Base-by-base conservation (phyloP, 2,888 invertebrate genomes). In the Heteromyza rotundicornis region DNA sequence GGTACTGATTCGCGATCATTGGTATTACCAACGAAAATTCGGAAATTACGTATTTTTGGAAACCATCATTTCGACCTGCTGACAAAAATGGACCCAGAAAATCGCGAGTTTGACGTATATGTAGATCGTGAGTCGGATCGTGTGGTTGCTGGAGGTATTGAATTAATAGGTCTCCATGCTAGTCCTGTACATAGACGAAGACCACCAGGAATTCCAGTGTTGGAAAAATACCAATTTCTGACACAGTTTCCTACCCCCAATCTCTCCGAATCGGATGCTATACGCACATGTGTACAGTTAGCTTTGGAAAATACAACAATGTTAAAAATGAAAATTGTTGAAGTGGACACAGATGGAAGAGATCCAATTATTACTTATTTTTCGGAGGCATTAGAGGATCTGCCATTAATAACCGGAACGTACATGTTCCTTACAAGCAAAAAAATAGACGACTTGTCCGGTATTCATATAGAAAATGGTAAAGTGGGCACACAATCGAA, bases 151-250 rank as follows among this genome's bases (percentile, higher is more conserved):
- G 93, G 92, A 51, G 92, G 92, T 62, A 89, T 94, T 1, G 90
- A 92, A 82, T 84, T 95, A 5, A 86, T 89, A 57, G 94, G 93
- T 2, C 84, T 95, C 0, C 88, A 90, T 68, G 92, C 92, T 0
- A 91, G 89, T 60, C 87, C 90, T 0, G 92, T 95, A 44, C 87
- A 91, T 0, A 86, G 89, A 68, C 87, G 87, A 51, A 84, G 88
- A 64, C 88, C 89, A 17, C 87, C 90, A 23, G 89, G 89, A 12
- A 85, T 89, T n/a, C 93, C 94, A 1, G 89, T 92, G 0, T 81
- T 94, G 20, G 94, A 95, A 80, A 88, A 88, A 77, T 90, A 90
- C 76, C 84, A 86, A 63, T 94, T 94, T 75, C 77, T 92, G 8
- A 87, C 93, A 0, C 89, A 91, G 80, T 83, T 75, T 17, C 78